Conservation (phyloP, 2,797 vertebrate genomes). For the Fringilla coelebs region DNA sequence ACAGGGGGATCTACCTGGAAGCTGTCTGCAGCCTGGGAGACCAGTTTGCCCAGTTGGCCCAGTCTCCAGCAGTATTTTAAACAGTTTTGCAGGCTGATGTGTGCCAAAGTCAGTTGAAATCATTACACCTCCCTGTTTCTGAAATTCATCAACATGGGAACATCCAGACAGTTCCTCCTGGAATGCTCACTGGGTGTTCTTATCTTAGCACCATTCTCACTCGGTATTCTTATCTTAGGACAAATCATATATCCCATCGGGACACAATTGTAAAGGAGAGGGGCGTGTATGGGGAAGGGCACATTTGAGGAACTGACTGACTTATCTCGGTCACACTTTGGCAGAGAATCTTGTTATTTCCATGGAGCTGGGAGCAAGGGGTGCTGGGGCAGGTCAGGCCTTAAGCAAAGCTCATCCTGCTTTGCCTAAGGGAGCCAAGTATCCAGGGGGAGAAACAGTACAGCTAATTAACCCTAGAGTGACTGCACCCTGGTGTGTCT, state of each 20-base stretch:
- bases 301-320: not conserved
- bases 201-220: not conserved
- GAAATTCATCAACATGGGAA: fast-evolving
- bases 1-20: not conserved
- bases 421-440: not conserved
- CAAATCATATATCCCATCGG: not conserved
- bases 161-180: not conserved
- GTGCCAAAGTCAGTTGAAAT: not conserved
- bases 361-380: not conserved
- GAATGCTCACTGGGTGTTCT: not conserved
- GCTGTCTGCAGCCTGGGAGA: not conserved
- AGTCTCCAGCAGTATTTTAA: not conserved
- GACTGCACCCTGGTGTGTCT: not conserved
- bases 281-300: not conserved
- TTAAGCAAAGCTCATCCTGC: not conserved
- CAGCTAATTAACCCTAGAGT: not conserved
- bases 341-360: not conserved
- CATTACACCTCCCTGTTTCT: not conserved
- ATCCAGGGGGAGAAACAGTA: not conserved
- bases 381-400: not conserved
- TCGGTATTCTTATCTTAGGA: not conserved
- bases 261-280: not conserved
- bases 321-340: not conserved
- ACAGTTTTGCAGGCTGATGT: not conserved
- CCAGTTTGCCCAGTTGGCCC: not conserved